phyloP scores from a whole-genome alignment of 2,888 invertebrate genomes.

The Coremacera marginata region DNA sequence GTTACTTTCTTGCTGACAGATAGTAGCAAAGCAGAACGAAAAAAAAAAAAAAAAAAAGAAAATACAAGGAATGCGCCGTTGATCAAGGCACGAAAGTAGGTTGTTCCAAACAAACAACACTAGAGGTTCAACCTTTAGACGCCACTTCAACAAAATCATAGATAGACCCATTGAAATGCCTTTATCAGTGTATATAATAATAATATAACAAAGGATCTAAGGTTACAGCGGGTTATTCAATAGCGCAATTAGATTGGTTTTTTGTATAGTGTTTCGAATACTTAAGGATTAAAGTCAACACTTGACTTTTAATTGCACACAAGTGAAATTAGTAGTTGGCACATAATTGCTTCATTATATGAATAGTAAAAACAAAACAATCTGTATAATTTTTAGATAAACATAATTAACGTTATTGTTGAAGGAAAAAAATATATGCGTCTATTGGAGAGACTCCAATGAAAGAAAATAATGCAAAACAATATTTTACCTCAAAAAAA shows the following conservation, averaged over 20 bases:
- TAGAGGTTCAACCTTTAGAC: conserved; percentile 53
- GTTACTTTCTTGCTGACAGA: conserved; percentile 20
- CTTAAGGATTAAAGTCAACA: neutral
- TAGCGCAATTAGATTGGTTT: neutral
- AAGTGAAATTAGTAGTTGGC: neutral
- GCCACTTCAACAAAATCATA: conserved; percentile 49
- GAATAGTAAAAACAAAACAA: too few relatives aligned
- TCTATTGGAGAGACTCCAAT: too few relatives aligned
- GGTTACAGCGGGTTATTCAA: neutral
- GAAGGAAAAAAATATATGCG: too few relatives aligned
- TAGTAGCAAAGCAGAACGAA: neutral
- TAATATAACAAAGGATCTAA: neutral
- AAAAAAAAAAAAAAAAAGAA: too few relatives aligned
- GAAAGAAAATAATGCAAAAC: too few relatives aligned
- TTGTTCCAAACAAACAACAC: conserved; percentile 53
- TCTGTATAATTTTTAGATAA: too few relatives aligned
- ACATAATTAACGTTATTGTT: too few relatives aligned
- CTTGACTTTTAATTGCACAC: conserved; percentile 9
- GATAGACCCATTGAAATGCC: neutral
- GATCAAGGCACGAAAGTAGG: conserved; percentile 56
- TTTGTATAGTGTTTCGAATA: neutral
- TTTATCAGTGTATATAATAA: neutral
- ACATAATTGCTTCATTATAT: neutral
- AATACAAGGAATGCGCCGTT: neutral
- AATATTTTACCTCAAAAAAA: too few relatives aligned